These are phyloP conservation scores for Verasper variegatus DNA, from an alignment of 2,113 vertebrate species.

Conservation along the genomic window DNA sequence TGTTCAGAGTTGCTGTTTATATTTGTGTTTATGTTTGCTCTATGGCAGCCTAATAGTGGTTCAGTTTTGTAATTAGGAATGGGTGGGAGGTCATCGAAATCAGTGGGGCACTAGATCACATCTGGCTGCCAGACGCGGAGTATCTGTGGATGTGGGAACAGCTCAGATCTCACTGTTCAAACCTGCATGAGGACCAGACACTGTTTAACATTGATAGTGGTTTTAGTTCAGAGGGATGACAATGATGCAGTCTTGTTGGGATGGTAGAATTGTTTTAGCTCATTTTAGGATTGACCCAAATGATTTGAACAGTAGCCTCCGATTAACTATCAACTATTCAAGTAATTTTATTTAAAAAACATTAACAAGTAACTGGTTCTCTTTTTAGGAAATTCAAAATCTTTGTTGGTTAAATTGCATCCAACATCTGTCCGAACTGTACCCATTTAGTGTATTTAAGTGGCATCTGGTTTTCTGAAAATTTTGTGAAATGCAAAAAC, in stretches of 20 bases:
- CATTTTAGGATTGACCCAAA: not conserved
- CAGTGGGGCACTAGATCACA: conserved; percentile 36
- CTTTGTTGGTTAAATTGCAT: too few relatives aligned
- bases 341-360: too few relatives aligned
- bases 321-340: not conserved
- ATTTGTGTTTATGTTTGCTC: conserved; percentile 62
- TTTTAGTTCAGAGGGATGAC: conserved; percentile 11
- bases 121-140: conserved; percentile 63
- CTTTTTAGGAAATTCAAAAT: too few relatives aligned
- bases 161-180: conserved; percentile 14
- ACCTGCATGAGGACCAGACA: conserved; percentile 9
- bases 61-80: conserved; percentile 35
- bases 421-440: too few relatives aligned
- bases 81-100: conserved; percentile 52
- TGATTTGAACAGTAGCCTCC: not conserved
- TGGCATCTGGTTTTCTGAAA: too few relatives aligned
- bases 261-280: not conserved
- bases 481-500: too few relatives aligned
- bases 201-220: conserved; percentile 5
- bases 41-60: conserved; percentile 39
- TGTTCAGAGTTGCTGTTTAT: conserved; percentile 53
- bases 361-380: too few relatives aligned
- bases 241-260: not conserved
- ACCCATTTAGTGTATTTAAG: too few relatives aligned
- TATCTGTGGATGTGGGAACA: conserved; percentile 57